Evolutionary conservation across 2,113 vertebrate species (phyloP).

Genomic region (Dendropsophus ebraccatus): DNA sequence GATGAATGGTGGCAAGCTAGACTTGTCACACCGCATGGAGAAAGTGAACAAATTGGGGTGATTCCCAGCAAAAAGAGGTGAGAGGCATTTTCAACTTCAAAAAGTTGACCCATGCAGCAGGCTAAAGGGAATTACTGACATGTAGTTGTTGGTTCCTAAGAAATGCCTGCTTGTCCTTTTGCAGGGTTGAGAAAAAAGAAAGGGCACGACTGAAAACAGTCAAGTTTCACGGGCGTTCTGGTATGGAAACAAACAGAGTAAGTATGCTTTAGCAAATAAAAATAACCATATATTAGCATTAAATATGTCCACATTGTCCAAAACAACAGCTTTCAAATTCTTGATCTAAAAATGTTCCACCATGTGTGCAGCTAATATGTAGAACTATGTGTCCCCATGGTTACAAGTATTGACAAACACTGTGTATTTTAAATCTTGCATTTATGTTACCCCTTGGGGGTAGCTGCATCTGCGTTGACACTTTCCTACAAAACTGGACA

Average conservation of each 20-base stretch:
- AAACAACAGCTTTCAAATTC: background rate
- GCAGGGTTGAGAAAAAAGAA: conserved; percentile 93
- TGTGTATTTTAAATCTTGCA: background rate
- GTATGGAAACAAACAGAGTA: conserved; percentile 97
- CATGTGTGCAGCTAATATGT: background rate
- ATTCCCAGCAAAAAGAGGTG: conserved; percentile 99
- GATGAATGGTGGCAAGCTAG: conserved; percentile 99
- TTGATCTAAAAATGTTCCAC: background rate
- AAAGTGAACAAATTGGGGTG: conserved; percentile 97
- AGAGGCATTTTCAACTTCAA: conserved; percentile 21
- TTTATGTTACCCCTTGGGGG: background rate
- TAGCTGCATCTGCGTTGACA: background rate
- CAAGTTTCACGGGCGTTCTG: conserved; percentile 97
- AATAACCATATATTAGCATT: background rate
- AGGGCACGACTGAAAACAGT: conserved; percentile 97
- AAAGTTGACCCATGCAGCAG: background rate
- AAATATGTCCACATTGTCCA: background rate
- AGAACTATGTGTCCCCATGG: background rate
- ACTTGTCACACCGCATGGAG: conserved; percentile 92
- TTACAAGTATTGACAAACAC: background rate
- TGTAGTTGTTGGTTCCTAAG: too few species aligned
- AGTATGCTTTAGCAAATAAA: background rate
- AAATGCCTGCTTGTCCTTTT: background rate
- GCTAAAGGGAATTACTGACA: background rate
- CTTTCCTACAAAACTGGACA: background rate